Base-by-base conservation (phyloP, 2,888 invertebrate genomes). In the Parascotia fuliginaria region DNA sequence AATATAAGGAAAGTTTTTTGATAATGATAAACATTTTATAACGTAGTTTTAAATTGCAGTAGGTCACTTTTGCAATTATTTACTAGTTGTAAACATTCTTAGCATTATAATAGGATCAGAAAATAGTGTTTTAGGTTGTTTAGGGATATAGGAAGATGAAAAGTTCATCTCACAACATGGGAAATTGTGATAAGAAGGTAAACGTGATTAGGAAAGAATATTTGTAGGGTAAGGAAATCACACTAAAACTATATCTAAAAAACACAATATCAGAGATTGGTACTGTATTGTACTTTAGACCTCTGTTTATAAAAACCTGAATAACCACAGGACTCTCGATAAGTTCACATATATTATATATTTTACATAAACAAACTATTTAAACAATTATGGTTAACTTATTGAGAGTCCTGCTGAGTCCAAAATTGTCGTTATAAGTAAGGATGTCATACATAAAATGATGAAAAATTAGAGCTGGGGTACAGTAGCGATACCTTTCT, bases 281-380 rank as follows among this genome's bases (percentile, higher is more conserved):
- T 89, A 89, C 77, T 78, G 85, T 86, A 85, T 62, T 79, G 85
- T 87, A 91, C 89, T 84, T 86, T 92, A 43, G 51, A 59, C 76
- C 80, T 75, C 79, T 66, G 73, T 53, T 65, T 45, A 55, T 50
- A 41, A 65, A 71, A 64, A 58, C 36, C 49, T 52, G 52, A 60
- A 59, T 41, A 31, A 54, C 48, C n/a, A 56, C 63, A 79, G 71
- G 76, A 78, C 71, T 77, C 63, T 77, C 73, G 69, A 71, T 40
- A 54, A 24, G 36, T 42, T 24, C 12, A 16, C 6, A 9, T 28
- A 13, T 13, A 6, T 28, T 6, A 29, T 2, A 19, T 19, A 13
- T n/a, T 14, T 0, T 12, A 19, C 19, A 36, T 45, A 11, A 9
- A 16, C 7, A 3, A 6, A 16, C 1, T 15, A 28, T 14, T 6